Conservation (phyloP, 1,140 invertebrate species). For the Argopecten irradians region DNA sequence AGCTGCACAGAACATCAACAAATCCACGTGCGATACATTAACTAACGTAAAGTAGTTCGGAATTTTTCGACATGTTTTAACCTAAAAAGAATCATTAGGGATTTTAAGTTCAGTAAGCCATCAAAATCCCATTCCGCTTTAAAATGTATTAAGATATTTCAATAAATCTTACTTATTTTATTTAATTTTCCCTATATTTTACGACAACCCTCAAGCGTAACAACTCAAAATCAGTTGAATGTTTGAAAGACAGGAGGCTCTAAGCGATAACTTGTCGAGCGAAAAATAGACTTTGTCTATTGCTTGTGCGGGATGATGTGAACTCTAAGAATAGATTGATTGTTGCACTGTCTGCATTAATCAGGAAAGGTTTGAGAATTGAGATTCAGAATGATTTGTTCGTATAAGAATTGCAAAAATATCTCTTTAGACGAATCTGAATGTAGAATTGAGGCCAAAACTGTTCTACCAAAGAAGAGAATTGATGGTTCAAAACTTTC, state of each 20-base stretch:
- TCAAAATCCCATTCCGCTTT: no score
- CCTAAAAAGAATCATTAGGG: no score
- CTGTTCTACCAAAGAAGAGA: constrained; percentile 53
- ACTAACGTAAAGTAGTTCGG: background rate
- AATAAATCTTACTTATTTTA: background rate
- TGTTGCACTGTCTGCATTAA: background rate
- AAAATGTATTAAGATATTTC: no score
- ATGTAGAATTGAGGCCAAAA: constrained; percentile 59
- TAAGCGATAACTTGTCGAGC: background rate
- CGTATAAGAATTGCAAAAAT: constrained; percentile 41
- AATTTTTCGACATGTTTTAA: no score
- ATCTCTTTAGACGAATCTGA: background rate
- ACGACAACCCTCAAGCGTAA: background rate
- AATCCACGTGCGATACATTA: background rate
- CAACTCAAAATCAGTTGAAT: background rate
- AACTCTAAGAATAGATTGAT: background rate
- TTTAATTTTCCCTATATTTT: no score
- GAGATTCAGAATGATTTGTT: constrained; percentile 37
- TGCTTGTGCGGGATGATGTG: background rate
- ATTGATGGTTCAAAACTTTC: constrained; percentile 35
- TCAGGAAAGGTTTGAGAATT: background rate
- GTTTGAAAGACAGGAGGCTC: background rate
- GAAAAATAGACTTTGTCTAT: background rate
- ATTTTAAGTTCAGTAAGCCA: no score
- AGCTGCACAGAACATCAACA: background rate